Percentiles rank a stretch among this genome's conserved stretches.
Evolutionary conservation across 2,888 invertebrate species (phyloP).

Genomic region (Eupithecia subfuscata): DNA sequence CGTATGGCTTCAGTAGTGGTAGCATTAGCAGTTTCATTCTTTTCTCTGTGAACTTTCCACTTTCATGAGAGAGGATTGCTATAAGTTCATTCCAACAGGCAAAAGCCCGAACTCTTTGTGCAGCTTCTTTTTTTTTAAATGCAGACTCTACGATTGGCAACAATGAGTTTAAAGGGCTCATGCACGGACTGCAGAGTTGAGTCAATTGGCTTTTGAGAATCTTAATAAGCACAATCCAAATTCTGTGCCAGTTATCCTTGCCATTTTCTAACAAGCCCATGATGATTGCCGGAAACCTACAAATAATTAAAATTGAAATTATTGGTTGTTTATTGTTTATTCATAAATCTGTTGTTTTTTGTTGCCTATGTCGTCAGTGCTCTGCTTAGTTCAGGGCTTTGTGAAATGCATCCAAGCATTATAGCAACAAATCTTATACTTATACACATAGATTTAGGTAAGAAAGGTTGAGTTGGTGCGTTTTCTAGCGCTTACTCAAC

Average conservation of each 20-base stretch:
- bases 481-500: too few relatives aligned
- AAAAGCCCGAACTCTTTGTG: constrained; percentile 83
- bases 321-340: background rate
- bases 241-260: constrained; percentile 81
- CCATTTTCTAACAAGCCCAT: constrained; percentile 73
- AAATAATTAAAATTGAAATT: constrained; percentile 37
- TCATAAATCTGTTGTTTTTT: background rate
- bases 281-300: constrained; percentile 77
- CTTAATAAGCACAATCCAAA: constrained; percentile 85
- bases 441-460: too few relatives aligned
- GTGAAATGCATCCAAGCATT: background rate
- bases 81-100: constrained; percentile 88
- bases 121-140: constrained; percentile 86
- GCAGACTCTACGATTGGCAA: constrained; percentile 89
- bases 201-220: constrained; percentile 80
- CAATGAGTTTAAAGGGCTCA: constrained; percentile 86
- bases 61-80: constrained; percentile 81
- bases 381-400: background rate
- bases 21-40: constrained; percentile 88
- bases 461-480: too few relatives aligned
- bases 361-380: background rate
- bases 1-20: constrained; percentile 88
- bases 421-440: background rate
- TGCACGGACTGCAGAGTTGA: constrained; percentile 53
- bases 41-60: constrained; percentile 81